Percentiles rank a stretch among this genome's conserved stretches.
Conservation (phyloP, 2,113 vertebrate genomes). For the Perccottus glenii region DNA sequence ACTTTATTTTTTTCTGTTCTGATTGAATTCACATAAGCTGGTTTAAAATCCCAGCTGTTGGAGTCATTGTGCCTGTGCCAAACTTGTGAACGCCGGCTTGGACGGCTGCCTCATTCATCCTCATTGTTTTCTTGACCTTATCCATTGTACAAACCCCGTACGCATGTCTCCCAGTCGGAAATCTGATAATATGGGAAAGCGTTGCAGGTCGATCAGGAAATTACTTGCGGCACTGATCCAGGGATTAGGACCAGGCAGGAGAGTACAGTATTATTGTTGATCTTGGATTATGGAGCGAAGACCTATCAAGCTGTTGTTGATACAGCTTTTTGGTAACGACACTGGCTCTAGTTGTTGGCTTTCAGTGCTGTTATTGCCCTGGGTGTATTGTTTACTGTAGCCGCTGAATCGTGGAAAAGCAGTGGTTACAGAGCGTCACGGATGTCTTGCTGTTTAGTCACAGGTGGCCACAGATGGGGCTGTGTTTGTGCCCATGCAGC, state of each 20-base stretch:
- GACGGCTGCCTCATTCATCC: constrained; percentile 22
- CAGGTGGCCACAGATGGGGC: constrained; percentile 23
- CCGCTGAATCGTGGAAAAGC: constrained; percentile 36
- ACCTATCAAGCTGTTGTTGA: constrained; percentile 50
- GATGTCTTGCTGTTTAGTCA: constrained; percentile 35
- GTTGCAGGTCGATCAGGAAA: constrained; percentile 54
- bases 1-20: constrained; percentile 8
- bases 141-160: constrained; percentile 3
- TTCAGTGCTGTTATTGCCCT: constrained; percentile 19
- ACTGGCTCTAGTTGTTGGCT: constrained; percentile 16
- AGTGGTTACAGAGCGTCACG: constrained; percentile 22
- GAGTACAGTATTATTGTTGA: constrained; percentile 43
- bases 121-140: constrained; percentile 20
- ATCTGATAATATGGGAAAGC: no score
- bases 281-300: constrained; percentile 54
- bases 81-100: constrained; percentile 17
- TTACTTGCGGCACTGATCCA: constrained; percentile 39
- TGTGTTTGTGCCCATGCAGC: constrained; percentile 15
- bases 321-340: constrained; percentile 46
- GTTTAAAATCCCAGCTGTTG: constrained; percentile 13
- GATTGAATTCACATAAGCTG: constrained; percentile 8
- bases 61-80: constrained; percentile 24
- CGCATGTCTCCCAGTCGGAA: constrained; percentile 3
- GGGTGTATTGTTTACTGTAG: constrained; percentile 29
- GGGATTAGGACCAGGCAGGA: constrained; percentile 29